Conservation (phyloP, 2,797 vertebrate species). For the Sebastes diaconus region DNA sequence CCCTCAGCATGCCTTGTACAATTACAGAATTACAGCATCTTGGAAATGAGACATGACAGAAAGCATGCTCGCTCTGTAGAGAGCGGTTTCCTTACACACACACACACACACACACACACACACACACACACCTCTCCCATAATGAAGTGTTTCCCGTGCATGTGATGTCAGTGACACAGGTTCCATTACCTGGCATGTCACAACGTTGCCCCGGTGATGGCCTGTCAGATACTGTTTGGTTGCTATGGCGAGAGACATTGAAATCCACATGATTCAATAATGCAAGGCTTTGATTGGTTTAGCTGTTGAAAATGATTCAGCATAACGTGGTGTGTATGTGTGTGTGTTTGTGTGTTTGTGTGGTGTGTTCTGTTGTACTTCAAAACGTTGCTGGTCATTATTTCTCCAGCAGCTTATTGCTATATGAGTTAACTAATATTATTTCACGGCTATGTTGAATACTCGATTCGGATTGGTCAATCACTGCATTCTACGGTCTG, state of each 20-base stretch:
- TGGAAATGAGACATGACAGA: slow-evolving; percentile 79
- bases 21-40: slow-evolving; percentile 76
- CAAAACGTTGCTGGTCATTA: not conserved
- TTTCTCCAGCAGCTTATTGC: not conserved
- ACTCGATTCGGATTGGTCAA: no score
- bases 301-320: slow-evolving; percentile 13
- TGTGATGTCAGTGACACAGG: slow-evolving; percentile 64
- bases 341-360: not conserved
- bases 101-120: not conserved
- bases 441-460: not conserved
- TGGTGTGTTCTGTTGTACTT: not conserved
- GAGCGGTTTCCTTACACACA: slow-evolving; percentile 46
- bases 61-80: slow-evolving; percentile 42
- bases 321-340: not conserved
- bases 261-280: slow-evolving; percentile 65
- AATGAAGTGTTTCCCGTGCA: slow-evolving; percentile 67
- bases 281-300: slow-evolving; percentile 47
- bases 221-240: slow-evolving; percentile 68
- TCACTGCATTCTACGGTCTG: no score
- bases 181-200: slow-evolving; percentile 80
- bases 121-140: slow-evolving; percentile 3
- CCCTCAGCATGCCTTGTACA: slow-evolving; percentile 59
- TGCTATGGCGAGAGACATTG: slow-evolving; percentile 48
- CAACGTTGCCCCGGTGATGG: slow-evolving; percentile 48
- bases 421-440: not conserved